Evolutionary conservation across 2,888 invertebrate genomes (phyloP).

Genomic region (Hololepta plana): DNA sequence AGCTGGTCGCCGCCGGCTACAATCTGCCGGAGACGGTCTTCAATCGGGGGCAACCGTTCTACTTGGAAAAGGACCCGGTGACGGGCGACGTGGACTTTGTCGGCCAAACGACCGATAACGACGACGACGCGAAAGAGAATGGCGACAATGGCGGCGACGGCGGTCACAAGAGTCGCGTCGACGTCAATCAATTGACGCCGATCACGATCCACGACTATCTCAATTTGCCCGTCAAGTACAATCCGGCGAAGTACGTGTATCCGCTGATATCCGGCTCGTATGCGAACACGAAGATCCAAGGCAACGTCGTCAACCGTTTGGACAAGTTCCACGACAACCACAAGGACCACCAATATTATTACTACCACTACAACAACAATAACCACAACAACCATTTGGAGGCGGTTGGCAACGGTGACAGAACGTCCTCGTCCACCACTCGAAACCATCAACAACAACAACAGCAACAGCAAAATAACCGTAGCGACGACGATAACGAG

Average conservation of each 20-base stretch:
- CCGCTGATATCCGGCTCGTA: slow-evolving; percentile 54
- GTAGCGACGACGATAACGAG: too few relatives aligned
- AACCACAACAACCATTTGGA: slow-evolving; percentile 12
- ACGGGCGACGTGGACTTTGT: slow-evolving; percentile 44
- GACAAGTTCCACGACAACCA: too few relatives aligned
- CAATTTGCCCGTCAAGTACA: slow-evolving; percentile 47
- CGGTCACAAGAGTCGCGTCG: slow-evolving; percentile 35
- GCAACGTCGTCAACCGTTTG: slow-evolving; percentile 37
- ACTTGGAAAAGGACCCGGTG: slow-evolving; percentile 46
- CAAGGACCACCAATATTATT: slow-evolving; percentile 18
- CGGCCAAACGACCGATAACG: slow-evolving; percentile 14
- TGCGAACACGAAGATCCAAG: slow-evolving; percentile 53
- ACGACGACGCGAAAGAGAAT: slow-evolving; percentile 29
- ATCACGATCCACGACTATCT: slow-evolving; percentile 51
- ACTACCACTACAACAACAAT: slow-evolving; percentile 15
- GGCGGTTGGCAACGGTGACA: too few relatives aligned
- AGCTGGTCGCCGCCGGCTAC: slow-evolving; percentile 25
- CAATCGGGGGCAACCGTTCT: slow-evolving; percentile 52
- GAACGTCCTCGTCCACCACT: too few relatives aligned
- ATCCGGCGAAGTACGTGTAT: slow-evolving; percentile 47
- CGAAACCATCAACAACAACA: too few relatives aligned
- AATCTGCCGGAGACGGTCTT: slow-evolving; percentile 38
- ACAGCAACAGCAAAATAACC: too few relatives aligned
- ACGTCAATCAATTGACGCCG: slow-evolving; percentile 40
- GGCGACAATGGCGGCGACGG: slow-evolving; percentile 17